Conservation (phyloP, 2,797 vertebrate species). For the Allobates femoralis region DNA sequence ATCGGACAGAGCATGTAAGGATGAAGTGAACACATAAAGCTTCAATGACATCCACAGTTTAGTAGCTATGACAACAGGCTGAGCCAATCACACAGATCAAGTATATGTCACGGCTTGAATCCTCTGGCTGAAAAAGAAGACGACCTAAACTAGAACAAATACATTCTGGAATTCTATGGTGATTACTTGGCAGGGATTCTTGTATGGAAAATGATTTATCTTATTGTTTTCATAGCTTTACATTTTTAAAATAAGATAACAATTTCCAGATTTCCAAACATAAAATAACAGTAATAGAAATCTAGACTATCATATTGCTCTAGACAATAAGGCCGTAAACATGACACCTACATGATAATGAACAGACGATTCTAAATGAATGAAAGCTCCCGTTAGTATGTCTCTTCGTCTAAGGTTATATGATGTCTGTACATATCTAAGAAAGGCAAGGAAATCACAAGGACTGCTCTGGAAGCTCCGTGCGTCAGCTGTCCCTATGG, state of each 20-base stretch:
- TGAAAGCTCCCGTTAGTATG: not conserved
- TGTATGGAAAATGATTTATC: not conserved
- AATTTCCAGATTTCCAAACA: not conserved
- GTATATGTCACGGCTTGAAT: constrained; percentile 8
- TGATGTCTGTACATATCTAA: not conserved
- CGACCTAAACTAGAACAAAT: not conserved
- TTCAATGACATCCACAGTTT: constrained; percentile 24
- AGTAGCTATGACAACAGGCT: constrained; percentile 40
- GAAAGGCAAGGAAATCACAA: not conserved
- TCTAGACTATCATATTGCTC: not conserved
- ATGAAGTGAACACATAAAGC: constrained; percentile 4
- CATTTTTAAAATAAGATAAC: too few relatives aligned
- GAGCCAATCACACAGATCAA: constrained; percentile 30
- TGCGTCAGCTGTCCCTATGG: constrained; percentile 28
- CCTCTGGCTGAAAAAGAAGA: not conserved
- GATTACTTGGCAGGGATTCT: not conserved
- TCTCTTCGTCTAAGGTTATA: not conserved
- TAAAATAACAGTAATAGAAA: not conserved
- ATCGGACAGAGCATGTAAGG: not conserved
- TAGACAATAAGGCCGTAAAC: not conserved
- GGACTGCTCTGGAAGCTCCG: not conserved
- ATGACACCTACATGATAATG: not conserved
- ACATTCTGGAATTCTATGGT: not conserved
- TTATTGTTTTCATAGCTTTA: too few relatives aligned
- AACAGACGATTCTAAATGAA: not conserved